A percentile compares a stretch with the other conserved stretches of the same genome.
These are phyloP conservation scores for Ceryle rudis DNA, from an alignment of 2,797 vertebrate genomes.

Conservation along the genomic window DNA sequence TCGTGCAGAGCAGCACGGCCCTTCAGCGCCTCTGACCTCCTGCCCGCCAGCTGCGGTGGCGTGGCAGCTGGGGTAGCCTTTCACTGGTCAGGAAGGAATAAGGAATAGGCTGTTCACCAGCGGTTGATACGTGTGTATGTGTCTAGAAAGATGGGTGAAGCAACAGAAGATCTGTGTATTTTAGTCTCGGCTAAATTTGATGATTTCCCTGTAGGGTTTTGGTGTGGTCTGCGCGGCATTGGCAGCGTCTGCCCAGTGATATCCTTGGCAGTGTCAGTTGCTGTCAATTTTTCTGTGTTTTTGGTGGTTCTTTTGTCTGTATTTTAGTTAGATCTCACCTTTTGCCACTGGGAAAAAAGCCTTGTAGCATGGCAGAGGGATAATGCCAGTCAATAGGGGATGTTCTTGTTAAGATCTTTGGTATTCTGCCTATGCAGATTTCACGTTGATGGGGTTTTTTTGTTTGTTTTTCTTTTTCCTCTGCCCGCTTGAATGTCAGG, in stretches of 20 bases:
- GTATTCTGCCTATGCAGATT: background rate
- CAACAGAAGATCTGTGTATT: background rate
- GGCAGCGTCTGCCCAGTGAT: background rate
- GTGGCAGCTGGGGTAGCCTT: slow-evolving; percentile 11
- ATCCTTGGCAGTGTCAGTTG: background rate
- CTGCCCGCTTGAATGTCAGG: background rate
- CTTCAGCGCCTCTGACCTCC: background rate
- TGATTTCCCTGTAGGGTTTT: background rate
- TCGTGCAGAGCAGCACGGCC: background rate
- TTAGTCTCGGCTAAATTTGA: background rate
- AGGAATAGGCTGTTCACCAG: background rate
- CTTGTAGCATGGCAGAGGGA: background rate
- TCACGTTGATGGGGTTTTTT: background rate
- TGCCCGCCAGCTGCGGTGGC: background rate
- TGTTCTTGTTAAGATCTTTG: background rate
- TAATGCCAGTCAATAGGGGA: accelerated
- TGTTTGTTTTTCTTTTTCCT: background rate
- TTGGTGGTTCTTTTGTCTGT: background rate
- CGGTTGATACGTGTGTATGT: accelerated
- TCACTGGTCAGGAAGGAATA: background rate
- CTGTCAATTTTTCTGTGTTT: background rate
- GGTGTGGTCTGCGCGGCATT: background rate
- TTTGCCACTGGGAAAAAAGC: background rate
- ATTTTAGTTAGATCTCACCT: background rate
- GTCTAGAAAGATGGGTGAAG: background rate